These are phyloP conservation scores for Rousettus leschenaultii DNA, from an alignment of 2,113 vertebrate species.

Conservation along the genomic window DNA sequence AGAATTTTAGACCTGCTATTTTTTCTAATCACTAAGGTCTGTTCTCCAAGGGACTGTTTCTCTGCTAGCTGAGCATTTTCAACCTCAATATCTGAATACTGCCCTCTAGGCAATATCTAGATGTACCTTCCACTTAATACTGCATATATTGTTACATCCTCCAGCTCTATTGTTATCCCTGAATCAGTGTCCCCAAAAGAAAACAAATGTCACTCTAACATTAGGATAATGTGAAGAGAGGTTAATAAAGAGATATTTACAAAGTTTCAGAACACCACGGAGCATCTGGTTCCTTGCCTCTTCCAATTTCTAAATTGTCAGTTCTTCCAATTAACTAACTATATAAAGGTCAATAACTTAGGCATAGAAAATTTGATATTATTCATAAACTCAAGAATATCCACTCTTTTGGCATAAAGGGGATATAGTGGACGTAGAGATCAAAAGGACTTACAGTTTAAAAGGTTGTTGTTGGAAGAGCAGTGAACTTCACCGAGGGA, in stretches of 20 bases:
- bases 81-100: background rate
- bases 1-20: background rate
- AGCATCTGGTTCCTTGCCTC: background rate
- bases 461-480: background rate
- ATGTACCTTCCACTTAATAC: background rate
- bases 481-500: background rate
- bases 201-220: background rate
- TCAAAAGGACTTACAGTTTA: background rate
- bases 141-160: background rate
- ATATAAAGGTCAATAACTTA: background rate
- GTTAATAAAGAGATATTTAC: background rate
- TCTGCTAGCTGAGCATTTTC: background rate
- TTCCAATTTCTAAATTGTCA: background rate
- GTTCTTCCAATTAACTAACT: background rate
- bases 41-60: background rate
- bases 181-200: background rate
- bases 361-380: background rate
- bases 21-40: background rate
- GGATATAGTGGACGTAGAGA: background rate
- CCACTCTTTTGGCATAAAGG: background rate
- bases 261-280: background rate
- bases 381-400: background rate
- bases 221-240: background rate
- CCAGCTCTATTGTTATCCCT: background rate
- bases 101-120: background rate